Evolutionary conservation across 1,140 invertebrate species (phyloP), one percentile per base, ranked within the genome.

Genomic region (Calycopis cecrops): DNA sequence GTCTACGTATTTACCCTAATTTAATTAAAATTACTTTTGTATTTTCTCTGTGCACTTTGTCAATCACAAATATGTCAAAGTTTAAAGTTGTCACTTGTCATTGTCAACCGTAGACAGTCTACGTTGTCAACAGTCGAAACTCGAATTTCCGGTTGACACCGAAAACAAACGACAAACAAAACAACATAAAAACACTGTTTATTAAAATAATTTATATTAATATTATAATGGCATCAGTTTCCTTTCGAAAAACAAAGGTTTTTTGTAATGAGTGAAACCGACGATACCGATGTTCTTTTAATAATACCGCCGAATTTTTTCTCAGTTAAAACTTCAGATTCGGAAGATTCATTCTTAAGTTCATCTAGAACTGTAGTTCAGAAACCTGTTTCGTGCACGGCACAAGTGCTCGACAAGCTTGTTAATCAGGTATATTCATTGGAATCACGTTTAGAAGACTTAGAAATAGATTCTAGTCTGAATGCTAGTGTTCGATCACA

Each of bases 231-330:
- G 78, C 71, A 65, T 58, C 48, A 58, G 35, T 66, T 62, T 68
- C 44, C 44, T 49, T 34, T 18, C 38, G 52, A 34, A 3, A 42
- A 35, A 59, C 35, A 54, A 28, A 9, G 16, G 71, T 35, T 52
- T 62, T 60, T 57, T 87, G 89, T 90, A 73, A 95, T 95, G 94
- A 94, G 93, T 90, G 93, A 94, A 74, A 92, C 93, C 55, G 94
- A 94, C 89, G 93, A 95, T 79, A 95, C 94, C 4, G 94, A 95
- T 82, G 90, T 94, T 64, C 86, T 95, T 56, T 76, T 95, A 59
- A 80, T 93, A 56, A 93, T 95, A 76, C 93, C 93, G 51, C 94
- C 94, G 9, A 91, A 94, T 79, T 91, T 93, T 62, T 94, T 93
- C 71, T 62, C 90, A 35, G 86, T 92, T 34, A 76, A 82, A 59